Percentiles rank a stretch among this genome's conserved stretches.
Evolutionary conservation across 2,888 invertebrate genomes (phyloP).

Genomic region (Agrotis ipsilon): DNA sequence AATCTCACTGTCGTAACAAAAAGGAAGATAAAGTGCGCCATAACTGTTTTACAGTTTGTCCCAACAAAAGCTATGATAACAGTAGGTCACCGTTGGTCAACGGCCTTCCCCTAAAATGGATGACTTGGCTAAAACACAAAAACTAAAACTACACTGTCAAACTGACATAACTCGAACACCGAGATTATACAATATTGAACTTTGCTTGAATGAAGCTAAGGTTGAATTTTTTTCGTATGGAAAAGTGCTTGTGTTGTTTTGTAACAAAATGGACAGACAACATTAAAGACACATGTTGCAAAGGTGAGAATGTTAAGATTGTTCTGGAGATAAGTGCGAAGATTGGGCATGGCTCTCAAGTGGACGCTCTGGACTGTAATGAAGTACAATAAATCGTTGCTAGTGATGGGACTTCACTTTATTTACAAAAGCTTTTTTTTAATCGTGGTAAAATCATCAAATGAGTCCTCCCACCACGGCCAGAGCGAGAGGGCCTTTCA

Average conservation of each 20-base stretch:
- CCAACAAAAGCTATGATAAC: slow-evolving; percentile 69
- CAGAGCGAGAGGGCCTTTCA: no score
- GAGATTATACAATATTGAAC: slow-evolving; percentile 6
- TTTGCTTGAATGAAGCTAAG: fast-evolving
- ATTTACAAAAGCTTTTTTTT: no score
- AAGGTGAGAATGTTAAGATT: slow-evolving; percentile 83
- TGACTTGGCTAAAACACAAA: slow-evolving; percentile 77
- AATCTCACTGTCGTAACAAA: slow-evolving; percentile 48
- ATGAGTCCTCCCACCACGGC: no score
- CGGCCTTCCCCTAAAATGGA: slow-evolving; percentile 72
- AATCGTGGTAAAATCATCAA: no score
- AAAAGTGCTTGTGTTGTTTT: slow-evolving; percentile 31
- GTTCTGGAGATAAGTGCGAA: slow-evolving; percentile 76
- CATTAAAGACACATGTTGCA: slow-evolving; percentile 84
- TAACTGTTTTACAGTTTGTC: slow-evolving; percentile 66
- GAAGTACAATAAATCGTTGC: slow-evolving; percentile 76
- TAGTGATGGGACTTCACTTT: slow-evolving; percentile 51
- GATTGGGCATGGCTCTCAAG: slow-evolving; percentile 70
- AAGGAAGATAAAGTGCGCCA: slow-evolving; percentile 55
- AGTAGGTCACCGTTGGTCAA: slow-evolving; percentile 75
- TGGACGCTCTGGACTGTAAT: slow-evolving; percentile 70
- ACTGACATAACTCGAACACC: slow-evolving; percentile 9
- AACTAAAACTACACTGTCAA: slow-evolving; percentile 57
- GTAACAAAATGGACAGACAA: slow-evolving; percentile 53
- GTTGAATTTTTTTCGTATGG: slow-evolving; percentile 28